Conservation (phyloP, 2,797 vertebrate genomes). For the Microctenopoma steveboyesi region DNA sequence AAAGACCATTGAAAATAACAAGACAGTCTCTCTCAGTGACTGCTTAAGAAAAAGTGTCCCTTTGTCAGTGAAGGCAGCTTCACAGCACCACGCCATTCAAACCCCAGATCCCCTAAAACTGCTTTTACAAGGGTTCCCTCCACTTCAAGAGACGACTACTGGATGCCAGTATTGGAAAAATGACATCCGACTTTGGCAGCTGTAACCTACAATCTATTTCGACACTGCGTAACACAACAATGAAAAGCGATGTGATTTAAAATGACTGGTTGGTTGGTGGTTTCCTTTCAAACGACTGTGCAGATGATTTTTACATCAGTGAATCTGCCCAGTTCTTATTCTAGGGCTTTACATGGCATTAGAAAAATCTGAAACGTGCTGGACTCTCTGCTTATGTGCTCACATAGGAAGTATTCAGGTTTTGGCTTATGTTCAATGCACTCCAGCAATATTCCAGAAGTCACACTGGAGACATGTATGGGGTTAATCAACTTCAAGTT, state of each 20-base stretch:
- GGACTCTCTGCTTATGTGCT: conserved; percentile 4
- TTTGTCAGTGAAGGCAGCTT: conserved; percentile 67
- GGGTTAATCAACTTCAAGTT: conserved; percentile 9
- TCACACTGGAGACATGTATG: conserved; percentile 18
- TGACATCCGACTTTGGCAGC: conserved; percentile 38
- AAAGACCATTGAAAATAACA: conserved; percentile 80
- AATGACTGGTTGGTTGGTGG: conserved; percentile 15
- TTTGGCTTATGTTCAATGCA: conserved; percentile 45
- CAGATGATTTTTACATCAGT: conserved; percentile 62
- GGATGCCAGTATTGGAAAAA: conserved; percentile 35
- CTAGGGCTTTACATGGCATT: conserved; percentile 50
- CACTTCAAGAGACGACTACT: conserved; percentile 41
- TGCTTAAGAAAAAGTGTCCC: conserved; percentile 67
- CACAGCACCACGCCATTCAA: conserved; percentile 52
- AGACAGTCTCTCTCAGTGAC: conserved; percentile 67
- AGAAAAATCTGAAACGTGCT: conserved; percentile 55
- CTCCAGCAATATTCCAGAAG: conserved; percentile 32
- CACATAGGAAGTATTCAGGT: conserved; percentile 46
- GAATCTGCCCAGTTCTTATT: conserved; percentile 46
- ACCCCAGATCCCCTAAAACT: conserved; percentile 43
- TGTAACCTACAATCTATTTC: conserved; percentile 33
- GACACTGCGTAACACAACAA: conserved; percentile 27
- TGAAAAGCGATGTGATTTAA: conserved; percentile 32
- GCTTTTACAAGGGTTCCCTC: conserved; percentile 44
- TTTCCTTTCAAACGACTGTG: conserved; percentile 24